phyloP scores from a whole-genome alignment of 2,888 invertebrate genomes.

The Volucella zonaria region DNA sequence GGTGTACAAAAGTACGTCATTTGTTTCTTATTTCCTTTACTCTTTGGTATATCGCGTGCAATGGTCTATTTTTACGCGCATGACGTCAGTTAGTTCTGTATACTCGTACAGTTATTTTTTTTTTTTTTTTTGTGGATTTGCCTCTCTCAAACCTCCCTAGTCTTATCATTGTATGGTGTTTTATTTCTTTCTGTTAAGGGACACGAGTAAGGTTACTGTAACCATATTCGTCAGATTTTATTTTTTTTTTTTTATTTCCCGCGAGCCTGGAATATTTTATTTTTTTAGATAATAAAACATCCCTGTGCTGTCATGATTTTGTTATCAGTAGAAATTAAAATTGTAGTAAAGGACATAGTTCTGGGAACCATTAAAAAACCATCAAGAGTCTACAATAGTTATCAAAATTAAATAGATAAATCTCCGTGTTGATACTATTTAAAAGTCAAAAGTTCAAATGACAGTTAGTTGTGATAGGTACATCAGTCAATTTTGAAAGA shows the following conservation, averaged over 20 bases:
- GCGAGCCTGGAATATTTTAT: not conserved
- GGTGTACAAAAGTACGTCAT: constrained; percentile 33
- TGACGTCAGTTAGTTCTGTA: constrained; percentile 39
- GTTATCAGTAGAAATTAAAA: constrained; percentile 7
- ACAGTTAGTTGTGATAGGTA: no score
- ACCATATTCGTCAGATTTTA: not conserved
- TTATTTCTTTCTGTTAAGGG: constrained; percentile 15
- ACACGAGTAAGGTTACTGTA: not conserved
- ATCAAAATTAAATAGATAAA: no score
- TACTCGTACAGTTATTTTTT: not conserved
- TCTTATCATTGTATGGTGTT: constrained; percentile 1
- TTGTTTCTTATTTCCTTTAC: constrained; percentile 39
- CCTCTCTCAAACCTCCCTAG: not conserved
- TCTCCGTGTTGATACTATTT: no score
- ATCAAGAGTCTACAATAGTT: not conserved
- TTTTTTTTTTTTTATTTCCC: not conserved
- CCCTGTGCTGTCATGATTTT: constrained; percentile 9
- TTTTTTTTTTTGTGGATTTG: not conserved
- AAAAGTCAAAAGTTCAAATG: no score
- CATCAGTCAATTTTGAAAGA: no score
- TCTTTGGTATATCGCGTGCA: constrained; percentile 38
- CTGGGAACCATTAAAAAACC: not conserved
- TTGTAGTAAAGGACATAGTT: constrained; percentile 12
- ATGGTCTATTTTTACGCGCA: constrained; percentile 38
- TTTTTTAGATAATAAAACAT: constrained; percentile 15